Evolutionary conservation across 2,797 vertebrate species (phyloP), one percentile per base, ranked within the genome.

Genomic region (Varecia variegata): DNA sequence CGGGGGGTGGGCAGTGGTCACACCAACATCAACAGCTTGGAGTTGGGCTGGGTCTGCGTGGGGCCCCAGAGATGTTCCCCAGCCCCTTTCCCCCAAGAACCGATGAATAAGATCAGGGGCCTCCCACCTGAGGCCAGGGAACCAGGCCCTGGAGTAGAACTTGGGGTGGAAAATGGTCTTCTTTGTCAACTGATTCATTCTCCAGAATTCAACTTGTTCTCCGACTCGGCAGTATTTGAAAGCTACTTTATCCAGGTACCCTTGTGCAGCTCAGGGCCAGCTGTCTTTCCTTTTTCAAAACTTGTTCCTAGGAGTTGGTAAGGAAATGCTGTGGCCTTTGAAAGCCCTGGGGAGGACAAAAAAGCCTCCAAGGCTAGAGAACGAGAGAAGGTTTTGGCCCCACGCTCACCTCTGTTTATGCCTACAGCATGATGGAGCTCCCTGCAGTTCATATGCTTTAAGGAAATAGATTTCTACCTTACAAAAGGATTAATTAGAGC

Each of bases 241-340:
- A 98, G 98, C 96, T 97, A 97, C 97, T 98, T 98, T 52, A 95
- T 96, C 79, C 98, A 98, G 98, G 98, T 98, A 98, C 56, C 35
- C 14, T 27, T 2, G 3, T 38, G 45, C n/a, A 21, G 6, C 52
- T 87, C 54, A 56, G 40, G 68, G 43, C 11, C 45, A 38, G 11
- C n/a, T 71, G 8, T 35, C 56, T 35, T 56, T 35, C 25, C 32
- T 40, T 76, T 82, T 62, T 73, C 67, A 38, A 62, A 92, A 17
- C 10, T 27, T 90, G 45, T 40, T 79, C 68, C 52, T 3, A 40
- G 18, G 17, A 23, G 12, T 88, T 65, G 93, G 40, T 73, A 9
- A 60, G 56, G 58, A 93, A 74, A 71, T 50, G 3, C 47, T 23
- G 1, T 38, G 50, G 76, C 60, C n/a, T 76, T 76, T 32, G n/a